Conservation (phyloP, 2,113 vertebrate species). For the Maccullochella peelii region DNA sequence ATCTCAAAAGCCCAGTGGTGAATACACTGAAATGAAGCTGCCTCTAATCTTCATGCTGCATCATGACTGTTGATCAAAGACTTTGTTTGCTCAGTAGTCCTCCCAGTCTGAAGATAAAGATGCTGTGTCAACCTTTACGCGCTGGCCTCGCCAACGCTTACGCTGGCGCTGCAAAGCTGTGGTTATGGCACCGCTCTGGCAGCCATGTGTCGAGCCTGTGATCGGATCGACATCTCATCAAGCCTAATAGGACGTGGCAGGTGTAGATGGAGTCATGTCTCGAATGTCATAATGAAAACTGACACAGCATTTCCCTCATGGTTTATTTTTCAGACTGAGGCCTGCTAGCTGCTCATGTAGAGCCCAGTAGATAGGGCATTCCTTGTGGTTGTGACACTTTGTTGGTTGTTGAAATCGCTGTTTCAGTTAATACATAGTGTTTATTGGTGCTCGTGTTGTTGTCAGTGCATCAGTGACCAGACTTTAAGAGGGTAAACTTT, state of each 20-base stretch:
- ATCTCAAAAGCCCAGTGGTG: neutral
- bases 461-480: neutral
- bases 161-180: conserved; percentile 37
- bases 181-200: conserved; percentile 31
- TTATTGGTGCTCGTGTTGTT: neutral
- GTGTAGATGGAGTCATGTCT: conserved; percentile 58
- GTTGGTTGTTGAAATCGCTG: neutral
- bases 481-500: neutral
- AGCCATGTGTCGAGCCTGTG: conserved; percentile 41
- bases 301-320: conserved; percentile 41
- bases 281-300: conserved; percentile 56
- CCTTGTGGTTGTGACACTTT: conserved; percentile 35
- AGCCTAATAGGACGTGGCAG: conserved; percentile 59
- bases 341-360: conserved; percentile 33
- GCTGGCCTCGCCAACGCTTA: neutral
- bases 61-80: neutral
- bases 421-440: neutral
- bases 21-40: neutral
- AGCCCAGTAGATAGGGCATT: conserved; percentile 1
- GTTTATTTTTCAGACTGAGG: conserved; percentile 33
- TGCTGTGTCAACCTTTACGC: conserved; percentile 12
- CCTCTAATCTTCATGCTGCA: neutral
- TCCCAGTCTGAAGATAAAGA: neutral
- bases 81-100: conserved; percentile 14
- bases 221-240: conserved; percentile 56